Evolutionary conservation across 2,888 invertebrate species (phyloP), one percentile per base, ranked within the genome.

Genomic region (Trissoscelio sp.): DNA sequence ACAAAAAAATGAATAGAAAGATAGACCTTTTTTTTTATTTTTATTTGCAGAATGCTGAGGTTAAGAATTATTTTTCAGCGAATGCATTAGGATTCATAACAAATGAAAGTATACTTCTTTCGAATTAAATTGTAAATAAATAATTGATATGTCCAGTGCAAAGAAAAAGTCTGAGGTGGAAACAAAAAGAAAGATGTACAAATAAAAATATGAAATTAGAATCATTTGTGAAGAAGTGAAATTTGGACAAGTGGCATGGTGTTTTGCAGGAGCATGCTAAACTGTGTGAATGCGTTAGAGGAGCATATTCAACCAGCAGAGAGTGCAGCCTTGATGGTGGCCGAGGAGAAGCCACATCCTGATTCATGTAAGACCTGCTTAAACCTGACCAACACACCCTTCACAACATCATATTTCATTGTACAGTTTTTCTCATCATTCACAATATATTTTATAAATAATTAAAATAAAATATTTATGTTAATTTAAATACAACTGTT

Each of bases 231-330:
- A 62, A 74, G 57, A 74, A 73, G 46, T 69, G 74, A 80, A 80
- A 87, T 84, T 87, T 89, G 89, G 88, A 91, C 87, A 89, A 88
- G 89, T 89, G 88, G 89, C 90, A 90, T 90, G 89, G 87, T 91
- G 87, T 91, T 94, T 95, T 95, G 91, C 95, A 95, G 95, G 95
- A 97, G 97, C 95, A 97, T 97, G 96, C 95, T 97, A 95, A 97
- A 97, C 95, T 97, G 97, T 94, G 96, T 97, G 93, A 97, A 97
- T 94, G 96, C 96, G 91, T 94, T 96, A 93, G 97, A 97, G 93
- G 96, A 96, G 92, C 96, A 96, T 93, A 94, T 96, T 93, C 96
- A 96, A 90, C 95, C 95, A 89, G 94, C 94, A 91, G 95, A 95
- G 93, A 95, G 95, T 92, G 94, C 95, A 92, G 95, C 95, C 91